Base-by-base conservation (phyloP, 2,113 vertebrate genomes). In the Spermophilus dauricus region DNA sequence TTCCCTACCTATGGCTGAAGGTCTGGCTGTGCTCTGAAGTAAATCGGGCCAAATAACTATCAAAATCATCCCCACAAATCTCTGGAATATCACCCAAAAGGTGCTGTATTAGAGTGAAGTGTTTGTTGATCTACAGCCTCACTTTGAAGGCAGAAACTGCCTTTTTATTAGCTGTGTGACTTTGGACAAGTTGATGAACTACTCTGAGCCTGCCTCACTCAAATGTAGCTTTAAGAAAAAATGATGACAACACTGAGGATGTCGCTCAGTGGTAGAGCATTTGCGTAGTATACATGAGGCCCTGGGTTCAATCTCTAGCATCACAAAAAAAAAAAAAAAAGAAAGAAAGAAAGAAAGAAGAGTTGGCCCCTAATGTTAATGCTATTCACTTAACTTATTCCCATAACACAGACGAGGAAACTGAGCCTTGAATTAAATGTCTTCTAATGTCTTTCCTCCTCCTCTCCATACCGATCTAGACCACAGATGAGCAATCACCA, bases 321-420 rank as follows among this genome's bases (percentile, higher is more conserved):
- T 34, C 70, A 39, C 70, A 20, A 22, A 69, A 39, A 39, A 37
- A 53, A 13, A 53, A 39, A 17, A 22, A 72, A 8, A 39, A 20
- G 16, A 2, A 53, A 72, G 16, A 20, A 20, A 67, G 12, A 67
- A 90, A 82, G n/a, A 42, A 77, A 45, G 13, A 18, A 37, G 95
- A 83, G 88, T 45, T 80, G 22, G 18, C 4, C 4, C 45, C 61
- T 82, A 42, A 24, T 1, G 4, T 70, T 81, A 26, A 45, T 3
- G 18, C 58, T 65, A n/a, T 42, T 92, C 42, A 14, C 4, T 53
- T 81, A 75, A 76, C 10, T 6, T 73, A 28, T 90, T 84, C 70
- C 69, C 53, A 70, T 86, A 76, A 78, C 76, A 56, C 42, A 90
- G 85, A 92, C 82, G 30, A 89, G 73, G 39, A 82, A 48, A 69